These are phyloP conservation scores for Cichladusa arquata DNA, from an alignment of 2,113 vertebrate species.

Conservation along the genomic window DNA sequence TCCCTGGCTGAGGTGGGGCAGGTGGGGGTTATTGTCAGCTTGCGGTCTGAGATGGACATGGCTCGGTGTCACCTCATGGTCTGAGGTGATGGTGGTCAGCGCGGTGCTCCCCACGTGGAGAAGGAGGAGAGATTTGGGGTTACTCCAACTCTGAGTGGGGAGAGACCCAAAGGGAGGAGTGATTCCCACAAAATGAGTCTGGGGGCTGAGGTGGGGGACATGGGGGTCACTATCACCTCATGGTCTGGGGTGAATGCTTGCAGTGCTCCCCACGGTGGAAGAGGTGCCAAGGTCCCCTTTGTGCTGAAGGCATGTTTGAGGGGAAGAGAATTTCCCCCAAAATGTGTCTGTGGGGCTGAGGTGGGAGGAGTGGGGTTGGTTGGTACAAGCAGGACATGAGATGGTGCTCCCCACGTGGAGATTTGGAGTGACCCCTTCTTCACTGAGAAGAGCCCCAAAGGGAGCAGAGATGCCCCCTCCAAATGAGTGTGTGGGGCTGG, in stretches of 20 bases:
- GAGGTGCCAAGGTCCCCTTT: neutral
- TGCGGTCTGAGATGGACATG: neutral
- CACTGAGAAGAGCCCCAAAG: neutral
- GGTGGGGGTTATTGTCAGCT: neutral
- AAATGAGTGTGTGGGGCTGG: neutral
- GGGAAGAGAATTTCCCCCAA: neutral
- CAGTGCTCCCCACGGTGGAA: neutral
- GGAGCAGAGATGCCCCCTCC: neutral
- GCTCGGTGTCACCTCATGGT: neutral
- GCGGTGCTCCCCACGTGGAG: fast-evolving
- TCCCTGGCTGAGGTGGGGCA: neutral
- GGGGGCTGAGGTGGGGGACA: neutral
- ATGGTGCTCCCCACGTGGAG: neutral
- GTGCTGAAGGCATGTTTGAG: fast-evolving
- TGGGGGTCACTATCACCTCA: neutral
- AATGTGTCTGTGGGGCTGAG: neutral
- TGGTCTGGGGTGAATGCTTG: neutral
- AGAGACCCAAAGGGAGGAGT: neutral
- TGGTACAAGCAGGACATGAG: neutral
- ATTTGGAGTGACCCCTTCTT: neutral
- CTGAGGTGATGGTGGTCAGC: neutral
- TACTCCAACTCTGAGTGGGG: neutral
- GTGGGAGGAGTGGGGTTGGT: neutral
- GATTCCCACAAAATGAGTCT: neutral
- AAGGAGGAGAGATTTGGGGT: neutral